A percentile compares a stretch with the other conserved stretches of the same genome.
Conservation (phyloP, 2,888 invertebrate genomes). For the Mesorhabditis sp. region DNA sequence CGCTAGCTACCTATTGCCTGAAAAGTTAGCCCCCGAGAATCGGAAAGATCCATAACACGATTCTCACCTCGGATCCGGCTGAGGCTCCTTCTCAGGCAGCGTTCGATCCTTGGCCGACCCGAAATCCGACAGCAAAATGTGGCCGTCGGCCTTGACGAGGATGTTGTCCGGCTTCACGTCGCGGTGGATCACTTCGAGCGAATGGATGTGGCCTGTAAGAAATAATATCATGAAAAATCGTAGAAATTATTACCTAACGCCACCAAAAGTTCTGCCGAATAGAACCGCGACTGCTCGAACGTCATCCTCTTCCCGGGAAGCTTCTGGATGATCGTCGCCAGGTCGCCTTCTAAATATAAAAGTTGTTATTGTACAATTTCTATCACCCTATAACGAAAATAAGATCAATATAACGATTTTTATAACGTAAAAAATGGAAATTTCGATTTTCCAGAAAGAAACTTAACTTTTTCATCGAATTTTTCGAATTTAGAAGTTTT, state of each 20-base stretch:
- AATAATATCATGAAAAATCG: slow-evolving; percentile 7
- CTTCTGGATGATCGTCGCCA: slow-evolving; percentile 27
- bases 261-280: slow-evolving; percentile 84
- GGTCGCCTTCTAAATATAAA: slow-evolving; percentile 31
- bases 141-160: slow-evolving; percentile 89
- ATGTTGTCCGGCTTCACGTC: slow-evolving; percentile 74
- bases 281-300: slow-evolving; percentile 79
- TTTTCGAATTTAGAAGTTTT: too few species aligned
- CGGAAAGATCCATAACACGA: too few species aligned
- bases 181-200: slow-evolving; percentile 42
- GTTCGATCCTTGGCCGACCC: slow-evolving; percentile 73
- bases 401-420: too few species aligned
- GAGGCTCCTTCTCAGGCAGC: slow-evolving; percentile 12
- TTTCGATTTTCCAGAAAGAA: not conserved
- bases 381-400: too few species aligned
- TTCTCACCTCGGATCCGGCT: too few species aligned
- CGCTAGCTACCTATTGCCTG: too few species aligned
- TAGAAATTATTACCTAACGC: slow-evolving; percentile 69
- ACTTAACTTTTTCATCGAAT: too few species aligned
- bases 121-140: slow-evolving; percentile 92
- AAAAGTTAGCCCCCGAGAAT: too few species aligned
- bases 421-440: not conserved
- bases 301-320: slow-evolving; percentile 23
- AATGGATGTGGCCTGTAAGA: slow-evolving; percentile 46
- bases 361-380: not conserved